A percentile compares a stretch with the other conserved stretches of the same genome.
These are phyloP conservation scores for Andrena chrysosceles DNA, from an alignment of 2,888 invertebrate genomes.

Conservation along the genomic window DNA sequence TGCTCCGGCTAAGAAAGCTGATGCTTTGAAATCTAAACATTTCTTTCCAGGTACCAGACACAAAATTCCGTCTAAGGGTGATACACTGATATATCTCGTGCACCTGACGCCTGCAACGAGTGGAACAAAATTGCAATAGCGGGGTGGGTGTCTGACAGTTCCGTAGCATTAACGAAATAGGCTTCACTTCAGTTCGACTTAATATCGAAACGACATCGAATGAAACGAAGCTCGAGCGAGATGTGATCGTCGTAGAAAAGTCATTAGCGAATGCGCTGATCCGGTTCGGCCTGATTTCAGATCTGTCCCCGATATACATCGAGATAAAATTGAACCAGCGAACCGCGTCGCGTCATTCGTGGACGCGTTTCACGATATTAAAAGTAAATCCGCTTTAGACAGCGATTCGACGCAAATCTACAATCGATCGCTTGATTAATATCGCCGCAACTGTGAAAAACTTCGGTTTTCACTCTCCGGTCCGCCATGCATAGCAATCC, in stretches of 20 bases:
- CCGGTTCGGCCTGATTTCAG: constrained; percentile 34
- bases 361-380: constrained; percentile 40
- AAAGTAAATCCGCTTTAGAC: constrained; percentile 38
- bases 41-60: no score
- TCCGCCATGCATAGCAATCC: not conserved
- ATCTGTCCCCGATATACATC: not conserved
- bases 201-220: not conserved
- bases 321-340: constrained; percentile 23
- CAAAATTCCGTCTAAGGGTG: no score
- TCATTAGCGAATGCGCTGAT: constrained; percentile 25
- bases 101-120: no score
- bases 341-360: constrained; percentile 33
- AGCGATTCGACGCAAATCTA: constrained; percentile 29
- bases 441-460: constrained; percentile 6
- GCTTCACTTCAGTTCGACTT: not conserved
- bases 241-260: constrained; percentile 12
- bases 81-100: no score
- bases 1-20: no score
- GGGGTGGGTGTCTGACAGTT: no score
- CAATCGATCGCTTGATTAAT: constrained; percentile 36
- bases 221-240: not conserved
- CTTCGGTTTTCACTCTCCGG: not conserved
- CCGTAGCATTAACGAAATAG: not conserved
- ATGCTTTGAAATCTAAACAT: no score
- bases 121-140: no score